phyloP scores from a whole-genome alignment of 2,113 vertebrate genomes.

The Ochotona princeps region DNA sequence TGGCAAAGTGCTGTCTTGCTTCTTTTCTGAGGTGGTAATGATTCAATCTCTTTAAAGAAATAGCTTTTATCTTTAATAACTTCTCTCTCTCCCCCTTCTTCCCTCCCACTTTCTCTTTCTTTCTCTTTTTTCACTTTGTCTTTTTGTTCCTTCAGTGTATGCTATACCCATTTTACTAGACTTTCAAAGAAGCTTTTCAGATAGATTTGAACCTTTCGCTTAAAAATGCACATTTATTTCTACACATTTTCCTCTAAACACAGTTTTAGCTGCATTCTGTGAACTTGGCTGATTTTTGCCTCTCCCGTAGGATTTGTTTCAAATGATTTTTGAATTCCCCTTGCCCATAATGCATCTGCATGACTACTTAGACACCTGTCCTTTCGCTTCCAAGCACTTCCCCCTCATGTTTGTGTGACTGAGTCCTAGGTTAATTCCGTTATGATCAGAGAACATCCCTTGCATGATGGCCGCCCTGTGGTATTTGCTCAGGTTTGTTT shows the following conservation, averaged over 20 bases:
- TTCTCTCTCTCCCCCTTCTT: neutral
- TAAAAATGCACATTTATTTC: neutral
- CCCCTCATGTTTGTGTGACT: neutral
- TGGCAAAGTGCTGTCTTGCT: neutral
- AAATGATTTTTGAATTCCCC: conserved; percentile 16
- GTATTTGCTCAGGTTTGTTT: conserved; percentile 13
- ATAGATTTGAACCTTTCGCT: neutral
- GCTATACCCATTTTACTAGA: neutral
- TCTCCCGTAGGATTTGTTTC: neutral
- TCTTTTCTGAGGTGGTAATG: neutral
- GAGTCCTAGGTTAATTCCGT: conserved; percentile 9
- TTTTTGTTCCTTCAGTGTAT: neutral
- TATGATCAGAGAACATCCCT: neutral
- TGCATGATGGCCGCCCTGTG: neutral
- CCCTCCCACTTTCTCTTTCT: neutral
- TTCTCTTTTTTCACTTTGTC: neutral
- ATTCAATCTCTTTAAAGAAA: neutral
- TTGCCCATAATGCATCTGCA: neutral
- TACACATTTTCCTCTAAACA: neutral
- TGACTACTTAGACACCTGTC: neutral
- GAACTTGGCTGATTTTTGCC: neutral
- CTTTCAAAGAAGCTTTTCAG: neutral
- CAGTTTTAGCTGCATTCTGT: neutral
- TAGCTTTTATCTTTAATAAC: neutral
- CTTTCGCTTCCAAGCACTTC: neutral